Percentiles rank a stretch among this genome's conserved stretches.
Evolutionary conservation across 2,113 vertebrate genomes (phyloP).

Genomic region (Burhinus bistriatus): DNA sequence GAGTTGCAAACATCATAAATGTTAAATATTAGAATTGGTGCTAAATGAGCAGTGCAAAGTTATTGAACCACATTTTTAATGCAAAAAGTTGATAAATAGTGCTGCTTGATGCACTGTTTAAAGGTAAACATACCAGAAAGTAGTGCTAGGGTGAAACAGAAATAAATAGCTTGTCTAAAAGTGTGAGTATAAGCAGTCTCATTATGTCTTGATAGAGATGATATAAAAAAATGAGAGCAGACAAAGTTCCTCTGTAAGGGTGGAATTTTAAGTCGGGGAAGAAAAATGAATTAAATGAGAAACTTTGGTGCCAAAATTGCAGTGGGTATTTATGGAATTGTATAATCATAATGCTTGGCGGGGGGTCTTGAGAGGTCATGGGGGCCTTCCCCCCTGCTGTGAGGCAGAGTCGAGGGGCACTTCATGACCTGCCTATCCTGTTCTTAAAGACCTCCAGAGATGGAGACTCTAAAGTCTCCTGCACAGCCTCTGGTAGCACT

Average conservation of each 20-base stretch:
- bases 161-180: neutral
- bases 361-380: neutral
- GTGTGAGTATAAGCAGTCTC: neutral
- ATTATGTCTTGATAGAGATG: neutral
- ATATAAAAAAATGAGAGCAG: neutral
- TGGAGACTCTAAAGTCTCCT: neutral
- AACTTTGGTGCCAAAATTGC: neutral
- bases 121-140: constrained; percentile 5
- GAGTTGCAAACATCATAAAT: neutral
- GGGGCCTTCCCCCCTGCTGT: accelerated
- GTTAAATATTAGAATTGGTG: neutral
- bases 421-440: neutral
- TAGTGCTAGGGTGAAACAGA: neutral
- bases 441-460: accelerated
- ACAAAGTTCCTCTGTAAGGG: neutral
- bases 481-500: neutral
- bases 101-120: neutral
- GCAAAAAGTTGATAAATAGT: neutral
- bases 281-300: neutral
- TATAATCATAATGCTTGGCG: neutral
- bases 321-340: neutral
- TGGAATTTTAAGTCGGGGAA: neutral
- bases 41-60: neutral
- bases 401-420: neutral
- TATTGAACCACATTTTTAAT: neutral